Base-by-base conservation (phyloP, 2,797 vertebrate genomes). In the Phylloscopus collybita region DNA sequence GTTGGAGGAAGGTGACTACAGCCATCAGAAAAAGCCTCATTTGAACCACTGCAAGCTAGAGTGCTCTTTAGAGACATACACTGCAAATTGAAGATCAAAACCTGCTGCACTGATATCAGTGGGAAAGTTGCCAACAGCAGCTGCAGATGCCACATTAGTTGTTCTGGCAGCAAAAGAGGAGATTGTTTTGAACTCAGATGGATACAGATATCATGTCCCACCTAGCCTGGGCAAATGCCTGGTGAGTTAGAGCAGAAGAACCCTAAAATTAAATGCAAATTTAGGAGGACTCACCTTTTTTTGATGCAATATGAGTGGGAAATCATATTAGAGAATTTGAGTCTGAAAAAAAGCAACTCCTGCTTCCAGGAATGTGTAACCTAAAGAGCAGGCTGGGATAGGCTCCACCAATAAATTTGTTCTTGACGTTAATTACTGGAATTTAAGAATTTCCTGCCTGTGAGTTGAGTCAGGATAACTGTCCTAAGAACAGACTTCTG, bases 61-160 rank as follows among this genome's bases (percentile, higher is more conserved):
- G 21, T 81, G 45, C 27, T 90, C 64, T 76, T 80, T 53, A 79
- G 42, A 56, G 67, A 64, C 45, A 73, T 1, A 2, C n/a, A 21
- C 22, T 57, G 26, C 70, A 92, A 92, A 86, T 60, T 80, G 81
- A 90, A 90, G 90, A 94, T 81, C 66, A 84, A 93, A 94, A 90
- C 49, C 70, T 80, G 45, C 16, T 86, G 56, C 57, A 16, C 42
- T 73, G 61, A 32, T 51, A 86, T 47, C 70, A 86, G 57, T 32
- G 67, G 85, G 51, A 92, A 92, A 67, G 56, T 47, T 0, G 2
- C 90, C 85, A 94, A 16, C 32, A 91, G 83, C 82, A 91, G 80
- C 70, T 90, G 74, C 60, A 88, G 38, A 53, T 29, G 74, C 53
- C 51, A 57, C 83, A 34, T 67, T 34, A 62, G 42, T 49, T 70